A percentile compares a stretch with the other conserved stretches of the same genome.
These are phyloP conservation scores for Sebastes baramenuke DNA, from an alignment of 2,797 vertebrate species.

Conservation along the genomic window DNA sequence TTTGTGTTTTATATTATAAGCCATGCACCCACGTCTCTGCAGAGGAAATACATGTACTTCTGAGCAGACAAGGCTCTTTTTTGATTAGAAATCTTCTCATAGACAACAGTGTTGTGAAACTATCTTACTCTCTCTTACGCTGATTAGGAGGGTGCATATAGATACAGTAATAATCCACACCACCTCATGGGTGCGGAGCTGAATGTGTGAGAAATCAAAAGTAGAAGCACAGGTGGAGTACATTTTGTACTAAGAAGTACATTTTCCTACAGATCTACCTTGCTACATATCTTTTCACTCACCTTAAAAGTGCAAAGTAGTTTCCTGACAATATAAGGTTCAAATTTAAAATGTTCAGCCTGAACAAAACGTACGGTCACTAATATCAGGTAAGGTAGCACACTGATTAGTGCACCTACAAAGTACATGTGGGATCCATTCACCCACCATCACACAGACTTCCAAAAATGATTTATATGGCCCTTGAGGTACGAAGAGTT, in stretches of 20 bases:
- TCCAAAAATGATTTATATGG: constrained; percentile 18
- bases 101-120: neutral
- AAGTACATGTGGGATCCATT: neutral
- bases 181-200: neutral
- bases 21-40: neutral
- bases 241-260: constrained; percentile 11
- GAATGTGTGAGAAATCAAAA: neutral
- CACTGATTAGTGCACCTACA: neutral
- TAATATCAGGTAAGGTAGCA: neutral
- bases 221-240: neutral
- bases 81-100: constrained; percentile 33
- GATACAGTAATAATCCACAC: neutral
- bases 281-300: neutral
- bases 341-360: neutral
- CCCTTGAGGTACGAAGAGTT: neutral
- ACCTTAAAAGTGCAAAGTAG: neutral
- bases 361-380: neutral
- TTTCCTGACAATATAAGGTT: neutral
- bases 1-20: neutral
- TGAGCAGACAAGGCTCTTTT: constrained; percentile 1
- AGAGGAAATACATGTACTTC: constrained; percentile 5
- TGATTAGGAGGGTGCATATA: neutral
- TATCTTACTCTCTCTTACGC: neutral
- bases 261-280: neutral
- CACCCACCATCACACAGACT: neutral